Percentiles rank a stretch among this genome's conserved stretches.
Evolutionary conservation across 1,140 invertebrate genomes (phyloP).

Genomic region (Andrena cerasifolii): DNA sequence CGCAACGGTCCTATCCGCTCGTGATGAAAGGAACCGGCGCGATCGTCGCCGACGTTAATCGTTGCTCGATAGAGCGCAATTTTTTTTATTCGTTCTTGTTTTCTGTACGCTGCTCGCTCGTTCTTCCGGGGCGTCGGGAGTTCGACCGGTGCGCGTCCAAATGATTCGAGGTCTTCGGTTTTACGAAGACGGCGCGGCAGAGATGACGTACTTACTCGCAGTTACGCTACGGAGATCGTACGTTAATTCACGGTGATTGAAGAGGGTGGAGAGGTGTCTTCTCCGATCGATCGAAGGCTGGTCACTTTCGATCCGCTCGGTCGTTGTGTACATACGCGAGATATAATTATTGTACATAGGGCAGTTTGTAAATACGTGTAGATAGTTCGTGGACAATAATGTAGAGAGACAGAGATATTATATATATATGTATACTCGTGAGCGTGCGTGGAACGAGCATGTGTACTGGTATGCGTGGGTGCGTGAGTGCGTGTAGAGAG

Average conservation of each 20-base stretch:
- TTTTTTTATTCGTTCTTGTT: too few relatives aligned
- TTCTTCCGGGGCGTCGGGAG: neutral
- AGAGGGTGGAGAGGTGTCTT: too few relatives aligned
- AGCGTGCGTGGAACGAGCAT: neutral
- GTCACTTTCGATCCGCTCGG: neutral
- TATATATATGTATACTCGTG: conserved; percentile 10
- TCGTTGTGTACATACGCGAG: conserved; percentile 20
- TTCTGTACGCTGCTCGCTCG: neutral
- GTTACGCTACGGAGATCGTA: neutral
- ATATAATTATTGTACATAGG: conserved; percentile 65
- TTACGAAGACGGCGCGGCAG: conserved; percentile 54
- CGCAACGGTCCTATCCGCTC: neutral
- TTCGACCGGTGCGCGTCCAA: neutral
- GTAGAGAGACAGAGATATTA: conserved; percentile 42
- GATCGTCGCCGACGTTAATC: neutral
- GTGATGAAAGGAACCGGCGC: neutral
- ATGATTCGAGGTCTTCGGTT: conserved; percentile 58
- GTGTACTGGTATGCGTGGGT: neutral
- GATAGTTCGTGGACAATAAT: conserved; percentile 76
- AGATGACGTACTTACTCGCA: too few relatives aligned
- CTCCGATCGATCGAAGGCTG: neutral
- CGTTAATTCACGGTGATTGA: neutral
- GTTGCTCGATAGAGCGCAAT: too few relatives aligned
- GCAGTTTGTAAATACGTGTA: conserved; percentile 71
- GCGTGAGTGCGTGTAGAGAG: conserved; percentile 56